Base-by-base conservation (phyloP, 1,140 invertebrate species). In the Atta texana region DNA sequence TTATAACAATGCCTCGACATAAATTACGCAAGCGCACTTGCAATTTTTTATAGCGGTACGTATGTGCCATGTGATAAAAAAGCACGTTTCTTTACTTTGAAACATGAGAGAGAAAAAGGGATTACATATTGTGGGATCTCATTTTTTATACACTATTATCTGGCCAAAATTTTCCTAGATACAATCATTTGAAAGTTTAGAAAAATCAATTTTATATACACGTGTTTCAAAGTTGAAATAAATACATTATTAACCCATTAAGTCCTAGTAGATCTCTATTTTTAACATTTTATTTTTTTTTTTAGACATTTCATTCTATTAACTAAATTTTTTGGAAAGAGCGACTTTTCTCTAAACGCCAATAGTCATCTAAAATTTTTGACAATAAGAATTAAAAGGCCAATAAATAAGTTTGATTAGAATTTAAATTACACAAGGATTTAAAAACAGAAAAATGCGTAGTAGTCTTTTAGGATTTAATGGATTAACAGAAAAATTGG, bases 11-110 rank as follows among this genome's bases (percentile, higher is more conserved):
- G 14, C 18, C 10, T 18, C 12, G 16, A 74, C 24, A 12, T 16
- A 64, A 18, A 64, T 24, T n/a, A 7, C n/a, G 49, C n/a, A 55
- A 53, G 14, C n/a, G n/a, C 2, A 34, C 0, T 28, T 31, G 24
- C 21, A 31, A 61, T 10, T 64, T 53, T 85, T 39, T 61, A 85
- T 77, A 39, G 14, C 18, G n/a, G 0, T 14, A 10, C 4, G 8
- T 75, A 31, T 75, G 12, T 63, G 76, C 2, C 8, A 1, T 39
- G 74, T n/a, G 74, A 85, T 85, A 78, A 84, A 24, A 75, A 61
- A 44, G 44, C 3, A 28, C 24, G n/a, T 74, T 57, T 14, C 66
- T 82, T 28, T 72, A 49, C 31, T 53, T 14, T 24, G 10, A 31
- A 71, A 69, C 57, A 57, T 7, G 24, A 71, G 14, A 12, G 24